Base-by-base conservation (phyloP, 2,113 vertebrate species). In the Anoplopoma fimbria region DNA sequence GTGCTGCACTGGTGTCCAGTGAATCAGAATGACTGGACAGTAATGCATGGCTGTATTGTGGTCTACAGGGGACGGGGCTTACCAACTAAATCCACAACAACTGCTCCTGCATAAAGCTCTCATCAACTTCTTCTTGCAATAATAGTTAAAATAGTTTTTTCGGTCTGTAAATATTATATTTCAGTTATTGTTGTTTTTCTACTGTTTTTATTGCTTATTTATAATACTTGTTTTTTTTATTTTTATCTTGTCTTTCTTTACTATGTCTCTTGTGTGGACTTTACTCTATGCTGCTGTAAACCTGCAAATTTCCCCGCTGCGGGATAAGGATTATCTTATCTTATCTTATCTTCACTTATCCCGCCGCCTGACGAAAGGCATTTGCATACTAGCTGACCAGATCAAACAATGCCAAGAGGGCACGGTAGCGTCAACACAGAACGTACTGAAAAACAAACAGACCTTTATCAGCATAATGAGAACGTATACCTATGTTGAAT, bases 111-210 rank as follows among this genome's bases (percentile, higher is more conserved):
- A 58, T 65, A 31, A 83, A 83, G 72, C 74, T 58, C 57, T 61
- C 40, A 90, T 84, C 77, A 89, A 76, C 83, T 79, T 64, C 64
- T n/a, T n/a, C n/a, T n/a, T n/a, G n/a, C n/a, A n/a, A n/a, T n/a
- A n/a, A n/a, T n/a, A n/a, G n/a, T n/a, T n/a, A n/a, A n/a, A n/a
- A n/a, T n/a, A n/a, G n/a, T n/a, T n/a, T n/a, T n/a, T n/a, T n/a
- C n/a, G n/a, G n/a, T n/a, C n/a, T n/a, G n/a, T n/a, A n/a, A n/a
- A n/a, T n/a, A n/a, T n/a, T n/a, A n/a, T n/a, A n/a, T n/a, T n/a
- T n/a, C n/a, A n/a, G n/a, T n/a, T n/a, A n/a, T n/a, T n/a, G n/a
- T n/a, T n/a, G n/a, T n/a, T n/a, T n/a, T n/a, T n/a, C n/a, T n/a
- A n/a, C n/a, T n/a, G n/a, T n/a, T n/a, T n/a, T n/a, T n/a, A n/a